Evolutionary conservation across 2,113 vertebrate species (phyloP).

Genomic region (Psilopogon haemacephalus): DNA sequence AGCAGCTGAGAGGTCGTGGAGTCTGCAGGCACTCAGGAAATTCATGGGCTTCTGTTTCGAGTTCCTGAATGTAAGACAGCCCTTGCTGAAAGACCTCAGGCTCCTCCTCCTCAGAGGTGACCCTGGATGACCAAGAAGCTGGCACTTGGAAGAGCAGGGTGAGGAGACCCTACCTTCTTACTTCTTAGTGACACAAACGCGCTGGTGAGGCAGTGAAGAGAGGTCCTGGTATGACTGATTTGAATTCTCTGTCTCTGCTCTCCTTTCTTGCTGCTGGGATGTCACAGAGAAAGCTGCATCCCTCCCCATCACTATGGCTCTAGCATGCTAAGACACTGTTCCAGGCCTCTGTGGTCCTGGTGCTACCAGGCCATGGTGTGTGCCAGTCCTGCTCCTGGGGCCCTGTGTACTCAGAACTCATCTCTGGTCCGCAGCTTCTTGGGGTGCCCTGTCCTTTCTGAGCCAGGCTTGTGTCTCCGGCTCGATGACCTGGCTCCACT

Average conservation of each 20-base stretch:
- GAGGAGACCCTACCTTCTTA: background rate
- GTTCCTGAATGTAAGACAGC: background rate
- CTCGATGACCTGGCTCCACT: background rate
- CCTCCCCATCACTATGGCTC: background rate
- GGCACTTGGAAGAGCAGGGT: background rate
- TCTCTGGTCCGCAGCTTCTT: slow-evolving; percentile 56
- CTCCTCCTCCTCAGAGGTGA: background rate
- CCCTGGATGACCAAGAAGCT: background rate
- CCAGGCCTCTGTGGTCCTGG: background rate
- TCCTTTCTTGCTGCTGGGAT: background rate
- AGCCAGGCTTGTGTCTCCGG: background rate
- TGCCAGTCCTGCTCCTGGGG: background rate
- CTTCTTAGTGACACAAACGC: background rate
- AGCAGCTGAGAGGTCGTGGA: background rate
- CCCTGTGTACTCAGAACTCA: slow-evolving; percentile 53
- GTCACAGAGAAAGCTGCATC: background rate
- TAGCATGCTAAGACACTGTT: slow-evolving; percentile 24
- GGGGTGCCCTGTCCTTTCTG: background rate
- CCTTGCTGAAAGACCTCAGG: background rate
- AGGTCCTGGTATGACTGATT: background rate
- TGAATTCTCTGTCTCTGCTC: background rate
- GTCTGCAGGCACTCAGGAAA: background rate
- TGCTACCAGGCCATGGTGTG: background rate
- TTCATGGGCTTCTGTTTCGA: background rate
- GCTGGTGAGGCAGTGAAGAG: background rate